Evolutionary conservation across 2,888 invertebrate species (phyloP).

Genomic region (Rhodophaea formosa): DNA sequence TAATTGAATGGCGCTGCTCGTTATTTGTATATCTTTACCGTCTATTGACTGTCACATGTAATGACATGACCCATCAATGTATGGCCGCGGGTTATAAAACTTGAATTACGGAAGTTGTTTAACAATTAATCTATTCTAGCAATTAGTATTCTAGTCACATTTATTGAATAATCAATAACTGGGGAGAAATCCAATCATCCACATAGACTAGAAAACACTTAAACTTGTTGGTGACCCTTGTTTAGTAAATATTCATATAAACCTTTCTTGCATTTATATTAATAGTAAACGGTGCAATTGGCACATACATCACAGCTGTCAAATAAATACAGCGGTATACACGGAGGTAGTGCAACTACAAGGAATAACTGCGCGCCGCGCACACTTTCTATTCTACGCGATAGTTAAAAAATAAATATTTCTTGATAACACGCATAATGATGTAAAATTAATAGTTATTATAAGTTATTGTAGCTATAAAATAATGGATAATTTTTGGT

Average conservation of each 20-base stretch:
- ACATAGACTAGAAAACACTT: not conserved
- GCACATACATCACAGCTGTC: conserved; percentile 12
- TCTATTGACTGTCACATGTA: not conserved
- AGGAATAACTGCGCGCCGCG: not conserved
- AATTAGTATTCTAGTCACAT: conserved; percentile 5
- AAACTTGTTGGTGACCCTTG: conserved; percentile 1
- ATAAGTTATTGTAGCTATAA: too few relatives aligned
- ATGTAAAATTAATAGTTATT: too few relatives aligned
- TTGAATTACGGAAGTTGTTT: not conserved
- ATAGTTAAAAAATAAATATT: too few relatives aligned
- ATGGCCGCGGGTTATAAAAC: not conserved
- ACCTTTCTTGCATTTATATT: conserved; percentile 11
- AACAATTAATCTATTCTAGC: not conserved
- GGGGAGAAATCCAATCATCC: not conserved
- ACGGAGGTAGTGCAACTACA: not conserved
- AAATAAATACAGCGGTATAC: conserved; percentile 1
- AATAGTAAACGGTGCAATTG: conserved; percentile 7
- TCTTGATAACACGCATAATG: too few relatives aligned
- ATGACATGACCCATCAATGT: not conserved
- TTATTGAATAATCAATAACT: not conserved
- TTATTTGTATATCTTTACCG: not conserved
- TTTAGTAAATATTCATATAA: conserved; percentile 8
- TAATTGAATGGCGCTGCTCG: conserved; percentile 1
- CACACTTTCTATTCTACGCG: not conserved
- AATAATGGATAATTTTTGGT: too few relatives aligned